Evolutionary conservation across 2,797 vertebrate genomes (phyloP).

Genomic region (Melanotaenia parkinsoni): DNA sequence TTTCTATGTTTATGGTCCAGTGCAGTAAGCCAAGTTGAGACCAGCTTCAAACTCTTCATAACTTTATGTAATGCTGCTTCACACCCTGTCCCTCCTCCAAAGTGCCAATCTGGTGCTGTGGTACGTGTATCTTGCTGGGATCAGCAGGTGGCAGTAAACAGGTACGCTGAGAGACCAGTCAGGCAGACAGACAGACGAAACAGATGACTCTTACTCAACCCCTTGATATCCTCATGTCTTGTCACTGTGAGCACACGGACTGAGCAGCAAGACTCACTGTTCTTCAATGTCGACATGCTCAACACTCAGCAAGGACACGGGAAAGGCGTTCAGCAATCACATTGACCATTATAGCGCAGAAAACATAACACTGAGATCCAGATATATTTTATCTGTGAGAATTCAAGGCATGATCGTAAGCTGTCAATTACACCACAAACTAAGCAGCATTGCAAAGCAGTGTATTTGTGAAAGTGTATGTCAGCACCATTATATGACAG

Average conservation of each 20-base stretch:
- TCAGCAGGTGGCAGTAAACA: constrained; percentile 82
- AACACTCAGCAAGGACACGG: not conserved
- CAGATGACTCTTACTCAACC: constrained; percentile 78
- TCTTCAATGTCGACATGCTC: constrained; percentile 10
- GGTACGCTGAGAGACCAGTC: constrained; percentile 74
- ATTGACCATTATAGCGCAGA: not conserved
- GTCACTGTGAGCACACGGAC: constrained; percentile 59
- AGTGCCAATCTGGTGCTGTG: constrained; percentile 68
- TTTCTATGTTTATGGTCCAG: constrained; percentile 20
- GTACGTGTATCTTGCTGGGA: constrained; percentile 63
- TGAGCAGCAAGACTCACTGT: constrained; percentile 25
- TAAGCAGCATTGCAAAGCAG: constrained; percentile 12
- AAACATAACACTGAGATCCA: not conserved
- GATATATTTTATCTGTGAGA: not conserved
- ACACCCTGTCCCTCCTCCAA: constrained; percentile 59
- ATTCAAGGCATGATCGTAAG: not conserved
- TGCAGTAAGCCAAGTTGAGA: constrained; percentile 23
- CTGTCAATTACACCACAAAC: not conserved
- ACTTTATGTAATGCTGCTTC: constrained; percentile 65
- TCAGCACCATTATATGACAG: not conserved
- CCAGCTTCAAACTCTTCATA: constrained; percentile 44
- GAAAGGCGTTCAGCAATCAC: constrained; percentile 6
- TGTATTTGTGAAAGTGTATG: constrained; percentile 3
- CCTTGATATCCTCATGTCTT: constrained; percentile 49
- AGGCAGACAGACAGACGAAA: constrained; percentile 63